Evolutionary conservation across 2,113 vertebrate species (phyloP).

Genomic region (Stigmatopora argus): DNA sequence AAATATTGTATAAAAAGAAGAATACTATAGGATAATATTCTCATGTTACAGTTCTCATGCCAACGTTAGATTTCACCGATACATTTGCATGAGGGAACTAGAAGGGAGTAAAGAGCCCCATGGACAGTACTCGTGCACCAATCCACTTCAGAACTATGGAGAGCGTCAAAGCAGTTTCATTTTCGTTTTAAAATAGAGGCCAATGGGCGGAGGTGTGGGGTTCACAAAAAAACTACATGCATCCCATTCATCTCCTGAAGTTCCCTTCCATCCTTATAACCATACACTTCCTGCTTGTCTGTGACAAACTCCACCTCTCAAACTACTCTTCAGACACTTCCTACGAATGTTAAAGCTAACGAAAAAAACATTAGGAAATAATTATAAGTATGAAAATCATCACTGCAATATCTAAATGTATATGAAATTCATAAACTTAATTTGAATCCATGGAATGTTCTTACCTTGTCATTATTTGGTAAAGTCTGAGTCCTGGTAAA

Average conservation of each 20-base stretch:
- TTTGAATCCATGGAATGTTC: not conserved
- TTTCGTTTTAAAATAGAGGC: no score
- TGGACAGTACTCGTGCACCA: not conserved
- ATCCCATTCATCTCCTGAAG: not conserved
- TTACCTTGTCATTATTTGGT: conserved; percentile 19
- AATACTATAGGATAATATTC: no score
- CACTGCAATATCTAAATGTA: not conserved
- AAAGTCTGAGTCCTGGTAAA: conserved; percentile 47
- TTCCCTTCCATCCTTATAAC: not conserved
- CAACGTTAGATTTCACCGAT: not conserved
- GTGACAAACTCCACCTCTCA: not conserved
- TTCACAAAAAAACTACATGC: not conserved
- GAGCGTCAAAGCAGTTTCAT: not conserved
- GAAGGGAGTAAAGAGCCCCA: not conserved
- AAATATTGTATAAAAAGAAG: no score
- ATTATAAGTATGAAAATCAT: no score
- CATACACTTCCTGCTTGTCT: not conserved
- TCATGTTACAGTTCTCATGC: no score
- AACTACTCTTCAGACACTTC: not conserved
- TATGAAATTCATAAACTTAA: not conserved
- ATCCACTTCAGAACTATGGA: conserved; percentile 3
- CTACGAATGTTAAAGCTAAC: no score
- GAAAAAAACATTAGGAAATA: no score
- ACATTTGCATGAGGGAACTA: not conserved
- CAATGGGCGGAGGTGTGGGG: not conserved